Evolutionary conservation across 2,888 invertebrate species (phyloP), one percentile per base, ranked within the genome.

Genomic region (Congeria kusceri): DNA sequence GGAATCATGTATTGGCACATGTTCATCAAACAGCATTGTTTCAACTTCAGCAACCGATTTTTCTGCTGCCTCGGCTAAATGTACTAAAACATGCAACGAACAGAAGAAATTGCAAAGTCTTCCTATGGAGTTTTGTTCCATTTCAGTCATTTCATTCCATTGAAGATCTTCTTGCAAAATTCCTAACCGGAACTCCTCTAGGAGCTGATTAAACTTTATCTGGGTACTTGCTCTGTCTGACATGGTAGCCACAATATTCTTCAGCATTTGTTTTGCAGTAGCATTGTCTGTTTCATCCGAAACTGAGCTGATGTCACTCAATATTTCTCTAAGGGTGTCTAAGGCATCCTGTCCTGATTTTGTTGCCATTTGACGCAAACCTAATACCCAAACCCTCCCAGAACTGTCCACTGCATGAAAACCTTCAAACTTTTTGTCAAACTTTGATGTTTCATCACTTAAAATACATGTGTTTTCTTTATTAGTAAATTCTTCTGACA

Each of bases 301-400:
- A 49, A 64, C 71, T 23, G 63, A 57, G 56, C 64, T 64, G 57
- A 64, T 71, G 58, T 64, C 71, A 39, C 57, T 56, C 18, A 71
- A 46, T 53, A 71, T 63, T 63, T 71, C 39, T 28, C 63, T 71
- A 23, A 62, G 63, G 23, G 71, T 71, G 2, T 53, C 39, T 20
- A 71, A 49, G 18, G 64, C 64, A 23, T 62, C 64, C 56, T 71
- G 64, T 15, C 64, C 57, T 7, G 57, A 63, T 20, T 71, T 64
- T 47, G 80, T 73, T 23, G 80, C 71, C 73, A 83, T 76, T 47
- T 83, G 66, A 32, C 80, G 57, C n/a, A 80, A 29, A 13, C 80
- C 80, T 29, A 80, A 61, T 27, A 73, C 68, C 77, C 77, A 83
- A 15, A 58, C 46, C 7, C 62, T 76, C 11, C 80, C 74, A 15